Percentiles rank a stretch among this genome's conserved stretches.
Conservation (phyloP, 2,113 vertebrate species). For the Phyllostomus hastatus region DNA sequence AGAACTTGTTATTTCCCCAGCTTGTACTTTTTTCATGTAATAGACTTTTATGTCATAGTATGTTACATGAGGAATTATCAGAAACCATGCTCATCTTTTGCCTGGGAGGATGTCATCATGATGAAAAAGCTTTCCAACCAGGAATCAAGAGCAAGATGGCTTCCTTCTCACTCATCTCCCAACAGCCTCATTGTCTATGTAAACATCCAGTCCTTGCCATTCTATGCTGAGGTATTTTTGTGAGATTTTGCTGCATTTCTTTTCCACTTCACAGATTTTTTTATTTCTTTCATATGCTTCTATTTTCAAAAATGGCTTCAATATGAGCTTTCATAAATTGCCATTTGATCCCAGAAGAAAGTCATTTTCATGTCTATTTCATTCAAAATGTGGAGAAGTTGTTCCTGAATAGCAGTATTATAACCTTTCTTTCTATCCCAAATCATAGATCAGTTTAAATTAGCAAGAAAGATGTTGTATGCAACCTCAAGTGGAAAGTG, state of each 20-base stretch:
- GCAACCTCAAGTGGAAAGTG: background rate
- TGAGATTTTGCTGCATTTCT: background rate
- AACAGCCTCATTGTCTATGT: background rate
- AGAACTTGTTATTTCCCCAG: background rate
- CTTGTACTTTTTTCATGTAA: background rate
- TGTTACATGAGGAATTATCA: background rate
- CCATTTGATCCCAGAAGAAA: constrained; percentile 46
- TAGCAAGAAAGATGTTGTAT: background rate
- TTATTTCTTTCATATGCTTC: background rate
- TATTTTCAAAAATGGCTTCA: constrained; percentile 2
- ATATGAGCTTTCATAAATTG: constrained; percentile 29
- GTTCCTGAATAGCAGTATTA: background rate
- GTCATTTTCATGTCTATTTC: constrained; percentile 34
- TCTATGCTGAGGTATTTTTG: background rate
- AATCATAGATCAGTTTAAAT: constrained; percentile 13
- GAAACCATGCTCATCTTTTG: background rate
- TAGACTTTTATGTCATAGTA: background rate
- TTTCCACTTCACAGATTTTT: background rate
- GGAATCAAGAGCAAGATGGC: background rate
- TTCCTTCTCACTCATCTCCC: background rate
- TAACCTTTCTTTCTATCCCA: background rate
- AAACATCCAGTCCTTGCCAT: background rate
- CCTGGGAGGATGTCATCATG: background rate
- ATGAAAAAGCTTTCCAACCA: background rate
- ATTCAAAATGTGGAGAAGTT: constrained; percentile 12